Evolutionary conservation across 2,888 invertebrate genomes (phyloP).

Genomic region (Spialia ferax): DNA sequence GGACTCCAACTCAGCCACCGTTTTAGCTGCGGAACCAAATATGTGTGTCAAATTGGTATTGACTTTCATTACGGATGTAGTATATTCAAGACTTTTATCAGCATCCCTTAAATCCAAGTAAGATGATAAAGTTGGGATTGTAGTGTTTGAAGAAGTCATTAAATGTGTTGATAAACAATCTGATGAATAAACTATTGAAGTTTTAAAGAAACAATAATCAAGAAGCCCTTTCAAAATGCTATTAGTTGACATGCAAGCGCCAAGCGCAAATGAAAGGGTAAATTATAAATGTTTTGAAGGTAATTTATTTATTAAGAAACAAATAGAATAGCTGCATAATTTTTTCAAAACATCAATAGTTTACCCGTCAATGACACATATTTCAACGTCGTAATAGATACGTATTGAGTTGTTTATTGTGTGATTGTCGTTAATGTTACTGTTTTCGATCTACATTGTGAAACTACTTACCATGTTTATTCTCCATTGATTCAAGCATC

Average conservation of each 20-base stretch:
- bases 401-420: slow-evolving; percentile 12
- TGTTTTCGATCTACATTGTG: background rate
- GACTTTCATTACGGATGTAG: background rate
- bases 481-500: slow-evolving; percentile 92
- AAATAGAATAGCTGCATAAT: slow-evolving; percentile 32
- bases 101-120: background rate
- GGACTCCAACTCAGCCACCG: slow-evolving; percentile 95
- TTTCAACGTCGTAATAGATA: slow-evolving; percentile 10
- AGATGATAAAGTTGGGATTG: background rate
- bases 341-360: slow-evolving; percentile 85
- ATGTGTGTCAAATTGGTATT: slow-evolving; percentile 58
- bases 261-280: slow-evolving; percentile 83
- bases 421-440: slow-evolving; percentile 17
- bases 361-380: slow-evolving; percentile 74
- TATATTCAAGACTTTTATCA: background rate
- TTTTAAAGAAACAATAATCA: slow-evolving; percentile 61
- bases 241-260: slow-evolving; percentile 75
- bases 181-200: slow-evolving; percentile 91
- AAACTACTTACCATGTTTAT: slow-evolving; percentile 91
- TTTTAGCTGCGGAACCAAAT: slow-evolving; percentile 91
- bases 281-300: slow-evolving; percentile 84
- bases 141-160: slow-evolving; percentile 20
- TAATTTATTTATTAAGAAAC: slow-evolving; percentile 39
- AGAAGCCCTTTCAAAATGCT: slow-evolving; percentile 79
- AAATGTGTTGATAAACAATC: slow-evolving; percentile 71